Evolutionary conservation across 2,797 vertebrate species (phyloP).

Genomic region (Loris lydekkerianus): DNA sequence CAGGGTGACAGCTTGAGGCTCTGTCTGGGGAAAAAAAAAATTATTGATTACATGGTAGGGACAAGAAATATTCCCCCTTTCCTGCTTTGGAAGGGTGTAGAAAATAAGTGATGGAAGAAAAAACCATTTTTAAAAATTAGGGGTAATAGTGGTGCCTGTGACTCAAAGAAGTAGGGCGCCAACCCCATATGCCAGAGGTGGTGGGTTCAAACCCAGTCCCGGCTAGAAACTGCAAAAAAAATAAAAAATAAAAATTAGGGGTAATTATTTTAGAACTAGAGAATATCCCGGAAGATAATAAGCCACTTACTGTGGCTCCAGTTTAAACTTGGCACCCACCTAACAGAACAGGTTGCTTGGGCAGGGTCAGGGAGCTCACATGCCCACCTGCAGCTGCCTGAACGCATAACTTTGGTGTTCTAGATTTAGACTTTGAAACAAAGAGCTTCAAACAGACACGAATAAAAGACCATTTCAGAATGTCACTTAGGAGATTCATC

Average conservation of each 20-base stretch:
- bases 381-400: neutral
- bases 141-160: neutral
- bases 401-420: neutral
- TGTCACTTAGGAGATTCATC: neutral
- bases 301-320: neutral
- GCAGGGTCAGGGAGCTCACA: too few species aligned
- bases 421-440: neutral
- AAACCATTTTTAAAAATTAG: neutral
- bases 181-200: too few species aligned
- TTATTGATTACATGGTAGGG: neutral
- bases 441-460: neutral
- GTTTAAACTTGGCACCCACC: neutral
- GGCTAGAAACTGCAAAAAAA: too few species aligned
- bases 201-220: too few species aligned
- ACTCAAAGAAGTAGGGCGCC: too few species aligned
- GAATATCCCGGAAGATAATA: neutral
- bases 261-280: neutral
- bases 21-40: neutral
- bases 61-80: neutral
- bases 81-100: neutral
- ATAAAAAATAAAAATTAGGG: neutral
- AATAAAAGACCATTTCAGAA: neutral
- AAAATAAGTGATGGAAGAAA: neutral
- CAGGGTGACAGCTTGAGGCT: too few species aligned
- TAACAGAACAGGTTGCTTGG: neutral